A percentile compares a stretch with the other conserved stretches of the same genome.
These are phyloP conservation scores for Sitodiplosis mosellana DNA, from an alignment of 1,140 invertebrate genomes.

Conservation along the genomic window DNA sequence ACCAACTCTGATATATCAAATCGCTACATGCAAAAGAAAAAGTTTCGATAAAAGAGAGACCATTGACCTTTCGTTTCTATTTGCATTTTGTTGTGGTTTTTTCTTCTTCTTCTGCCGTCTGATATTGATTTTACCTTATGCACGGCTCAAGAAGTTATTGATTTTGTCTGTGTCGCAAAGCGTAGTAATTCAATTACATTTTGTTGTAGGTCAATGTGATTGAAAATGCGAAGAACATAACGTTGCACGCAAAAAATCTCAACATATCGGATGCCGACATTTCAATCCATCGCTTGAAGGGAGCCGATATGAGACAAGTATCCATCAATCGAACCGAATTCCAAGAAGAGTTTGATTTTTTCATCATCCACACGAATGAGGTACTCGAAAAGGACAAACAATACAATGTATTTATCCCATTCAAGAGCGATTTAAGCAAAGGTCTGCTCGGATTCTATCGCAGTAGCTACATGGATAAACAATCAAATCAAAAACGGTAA, in stretches of 20 bases:
- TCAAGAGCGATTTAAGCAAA: slow-evolving; percentile 39
- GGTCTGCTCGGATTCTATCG: slow-evolving; percentile 60
- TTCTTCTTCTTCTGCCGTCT: background rate
- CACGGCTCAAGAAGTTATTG: background rate
- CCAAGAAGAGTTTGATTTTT: slow-evolving; percentile 42
- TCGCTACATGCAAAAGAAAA: too few species aligned
- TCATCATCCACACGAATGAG: slow-evolving; percentile 34
- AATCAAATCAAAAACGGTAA: slow-evolving; percentile 42
- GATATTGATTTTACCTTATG: background rate
- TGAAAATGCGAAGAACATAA: slow-evolving; percentile 39
- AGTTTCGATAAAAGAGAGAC: background rate
- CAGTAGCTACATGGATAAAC: slow-evolving; percentile 52
- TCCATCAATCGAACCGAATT: slow-evolving; percentile 19
- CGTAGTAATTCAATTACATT: slow-evolving; percentile 4
- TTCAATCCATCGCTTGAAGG: slow-evolving; percentile 14
- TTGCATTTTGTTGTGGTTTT: background rate
- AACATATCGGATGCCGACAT: slow-evolving; percentile 29
- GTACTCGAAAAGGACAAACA: slow-evolving; percentile 28
- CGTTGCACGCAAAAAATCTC: slow-evolving; percentile 45
- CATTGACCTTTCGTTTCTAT: background rate
- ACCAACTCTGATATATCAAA: too few species aligned
- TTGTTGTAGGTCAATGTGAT: slow-evolving; percentile 30
- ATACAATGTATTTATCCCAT: slow-evolving; percentile 46
- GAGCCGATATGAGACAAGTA: slow-evolving; percentile 6
- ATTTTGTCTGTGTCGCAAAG: background rate